Base-by-base conservation (phyloP, 2,888 invertebrate species). In the Leptinotarsa juncta region DNA sequence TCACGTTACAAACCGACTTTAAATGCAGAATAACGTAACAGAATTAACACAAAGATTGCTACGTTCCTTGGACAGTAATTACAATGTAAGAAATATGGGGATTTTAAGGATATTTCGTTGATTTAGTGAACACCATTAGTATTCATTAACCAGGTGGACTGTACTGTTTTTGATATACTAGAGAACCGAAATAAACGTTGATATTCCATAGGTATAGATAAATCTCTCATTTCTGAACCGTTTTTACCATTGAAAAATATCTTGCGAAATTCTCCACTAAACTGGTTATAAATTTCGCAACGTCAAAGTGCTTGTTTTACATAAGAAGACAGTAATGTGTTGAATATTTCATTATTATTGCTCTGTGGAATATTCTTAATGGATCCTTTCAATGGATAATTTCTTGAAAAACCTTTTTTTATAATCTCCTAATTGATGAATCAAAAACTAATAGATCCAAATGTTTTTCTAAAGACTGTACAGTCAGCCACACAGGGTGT, bases 11-110 rank as follows among this genome's bases (percentile, higher is more conserved):
- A 86, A 87, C 86, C 86, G 86, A 87, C 84, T 91, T 91, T 93
- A 93, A 93, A 93, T 93, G 93, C 93, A 92, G 93, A 91, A 92
- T 91, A 92, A 93, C 91, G 93, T 93, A 90, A 93, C 92, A 91
- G 95, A 97, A 92, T 93, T 97, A 92, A 96, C 96, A 92, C 94
- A 95, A 91, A 96, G 94, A 93, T 94, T 97, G 93, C 94, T 96
- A 92, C 94, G 95, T 93, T 95, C 97, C 90, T 93, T 97, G 92
- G 97, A 97, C 94, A 94, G 93, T 92, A 95, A 96, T 91, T 96
- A 97, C 93, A 97, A 97, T 97, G 97, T 97, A 96, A 97, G 97
- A 95, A 84, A 81, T 81, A 81, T 70, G 72, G 74, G 70, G 76
- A 80, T 82, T 84, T 83, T 78, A 75, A 74, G 82, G 82, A 78